These are phyloP conservation scores for Drosophila tristis DNA, from an alignment of 1,140 invertebrate species.

Conservation along the genomic window DNA sequence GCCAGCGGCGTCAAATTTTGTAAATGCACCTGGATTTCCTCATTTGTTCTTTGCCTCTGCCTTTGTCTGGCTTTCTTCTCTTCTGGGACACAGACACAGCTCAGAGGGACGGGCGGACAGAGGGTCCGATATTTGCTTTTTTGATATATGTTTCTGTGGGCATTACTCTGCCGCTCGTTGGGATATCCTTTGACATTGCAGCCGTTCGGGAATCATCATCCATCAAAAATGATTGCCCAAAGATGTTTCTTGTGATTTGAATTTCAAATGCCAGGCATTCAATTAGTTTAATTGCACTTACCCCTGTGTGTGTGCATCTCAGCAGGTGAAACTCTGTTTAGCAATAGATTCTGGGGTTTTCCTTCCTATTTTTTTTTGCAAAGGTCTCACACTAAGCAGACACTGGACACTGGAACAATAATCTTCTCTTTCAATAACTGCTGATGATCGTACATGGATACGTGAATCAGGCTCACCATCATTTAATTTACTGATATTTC, in stretches of 20 bases:
- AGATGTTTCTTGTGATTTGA: conserved; percentile 78
- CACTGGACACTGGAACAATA: background rate
- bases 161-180: conserved; percentile 65
- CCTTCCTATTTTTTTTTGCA: conserved; percentile 36
- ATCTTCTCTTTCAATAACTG: too few species aligned
- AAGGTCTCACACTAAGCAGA: conserved; percentile 4
- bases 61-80: conserved; percentile 54
- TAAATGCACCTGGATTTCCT: conserved; percentile 80
- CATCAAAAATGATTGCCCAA: conserved; percentile 81
- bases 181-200: conserved; percentile 78
- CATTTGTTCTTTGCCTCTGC: conserved; percentile 42
- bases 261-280: conserved; percentile 73
- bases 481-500: too few species aligned
- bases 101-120: background rate
- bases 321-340: conserved; percentile 61
- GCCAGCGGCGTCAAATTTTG: conserved; percentile 81
- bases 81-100: background rate
- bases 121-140: conserved; percentile 65
- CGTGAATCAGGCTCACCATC: too few species aligned
- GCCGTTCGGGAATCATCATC: conserved; percentile 74
- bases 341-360: background rate
- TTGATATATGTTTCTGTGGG: conserved; percentile 48
- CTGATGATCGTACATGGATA: too few species aligned
- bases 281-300: conserved; percentile 79
- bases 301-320: conserved; percentile 16